phyloP scores from a whole-genome alignment of 2,113 vertebrate genomes.

The Dendrocopos noguchii region DNA sequence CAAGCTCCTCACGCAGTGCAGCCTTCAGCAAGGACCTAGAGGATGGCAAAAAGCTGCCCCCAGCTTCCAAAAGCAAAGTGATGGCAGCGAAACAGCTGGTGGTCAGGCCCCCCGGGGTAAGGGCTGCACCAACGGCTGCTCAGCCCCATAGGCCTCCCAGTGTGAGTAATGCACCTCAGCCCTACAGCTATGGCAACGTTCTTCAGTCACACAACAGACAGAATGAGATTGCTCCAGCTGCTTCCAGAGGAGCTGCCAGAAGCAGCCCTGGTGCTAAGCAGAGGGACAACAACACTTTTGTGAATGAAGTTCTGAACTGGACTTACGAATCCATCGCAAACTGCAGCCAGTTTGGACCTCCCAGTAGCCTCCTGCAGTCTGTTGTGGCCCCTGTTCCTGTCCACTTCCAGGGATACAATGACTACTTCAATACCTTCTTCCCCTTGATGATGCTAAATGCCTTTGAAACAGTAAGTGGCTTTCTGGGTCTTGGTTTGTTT shows the following conservation, averaged over 20 bases:
- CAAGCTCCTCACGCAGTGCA: conserved; percentile 77
- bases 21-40: conserved; percentile 79
- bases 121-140: neutral
- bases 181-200: neutral
- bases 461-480: conserved; percentile 85
- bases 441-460: conserved; percentile 84
- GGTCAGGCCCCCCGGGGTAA: neutral
- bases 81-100: accelerated
- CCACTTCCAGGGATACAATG: conserved; percentile 72
- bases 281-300: conserved; percentile 62
- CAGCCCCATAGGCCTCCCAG: accelerated
- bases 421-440: conserved; percentile 82
- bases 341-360: conserved; percentile 72
- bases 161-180: neutral
- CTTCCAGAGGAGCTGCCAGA: neutral
- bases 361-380: conserved; percentile 69
- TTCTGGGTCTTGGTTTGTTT: neutral
- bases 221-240: neutral
- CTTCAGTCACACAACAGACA: neutral
- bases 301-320: conserved; percentile 81
- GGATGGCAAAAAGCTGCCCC: neutral
- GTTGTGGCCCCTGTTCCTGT: conserved; percentile 76
- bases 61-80: conserved; percentile 65
- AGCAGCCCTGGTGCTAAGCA: neutral
- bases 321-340: conserved; percentile 78